Evolutionary conservation across 2,113 vertebrate genomes (phyloP).

Genomic region (Microtus montanus): DNA sequence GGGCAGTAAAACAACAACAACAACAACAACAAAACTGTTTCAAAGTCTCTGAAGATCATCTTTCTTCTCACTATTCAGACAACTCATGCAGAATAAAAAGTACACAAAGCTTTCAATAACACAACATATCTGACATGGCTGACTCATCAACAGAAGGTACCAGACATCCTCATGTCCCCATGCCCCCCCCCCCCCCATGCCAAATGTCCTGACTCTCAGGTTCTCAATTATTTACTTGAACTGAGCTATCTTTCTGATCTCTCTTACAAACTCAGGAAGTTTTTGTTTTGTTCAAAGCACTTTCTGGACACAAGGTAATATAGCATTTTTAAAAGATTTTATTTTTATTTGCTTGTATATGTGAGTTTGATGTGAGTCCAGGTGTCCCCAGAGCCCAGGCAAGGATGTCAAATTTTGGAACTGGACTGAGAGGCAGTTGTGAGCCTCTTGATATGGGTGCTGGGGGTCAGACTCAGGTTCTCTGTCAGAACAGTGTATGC

Average conservation of each 20-base stretch:
- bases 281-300: not conserved
- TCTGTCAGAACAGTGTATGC: not conserved
- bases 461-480: not conserved
- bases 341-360: not conserved
- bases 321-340: not conserved
- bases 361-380: not conserved
- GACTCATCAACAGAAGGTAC: not conserved
- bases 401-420: not conserved
- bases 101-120: not conserved
- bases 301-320: not conserved
- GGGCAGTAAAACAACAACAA: not conserved
- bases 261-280: not conserved
- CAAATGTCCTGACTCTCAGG: not conserved
- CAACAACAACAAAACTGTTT: not conserved
- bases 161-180: not conserved
- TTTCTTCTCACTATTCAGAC: slow-evolving; percentile 2
- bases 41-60: not conserved
- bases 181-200: too few relatives aligned
- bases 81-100: not conserved
- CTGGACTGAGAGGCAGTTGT: not conserved
- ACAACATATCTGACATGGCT: not conserved
- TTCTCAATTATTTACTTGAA: slow-evolving; percentile 32
- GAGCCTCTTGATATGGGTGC: not conserved
- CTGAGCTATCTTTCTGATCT: not conserved
- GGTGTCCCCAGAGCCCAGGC: not conserved